Conservation (phyloP, 2,113 vertebrate genomes). For the Melanerpes aurifrons region DNA sequence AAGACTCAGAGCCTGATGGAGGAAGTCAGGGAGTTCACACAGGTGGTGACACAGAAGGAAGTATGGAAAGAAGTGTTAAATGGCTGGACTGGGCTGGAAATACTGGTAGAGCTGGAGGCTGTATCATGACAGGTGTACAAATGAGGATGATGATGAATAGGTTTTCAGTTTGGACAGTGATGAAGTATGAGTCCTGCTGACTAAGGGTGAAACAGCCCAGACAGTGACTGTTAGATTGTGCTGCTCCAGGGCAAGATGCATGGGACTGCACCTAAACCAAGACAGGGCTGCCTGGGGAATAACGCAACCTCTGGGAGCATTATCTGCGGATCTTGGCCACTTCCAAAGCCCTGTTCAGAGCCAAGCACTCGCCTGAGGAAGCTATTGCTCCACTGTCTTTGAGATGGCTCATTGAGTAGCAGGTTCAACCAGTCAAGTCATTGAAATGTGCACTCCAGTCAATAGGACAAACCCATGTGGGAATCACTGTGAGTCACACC, state of each 20-base stretch:
- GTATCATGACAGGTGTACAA: background rate
- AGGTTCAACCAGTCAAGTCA: conserved; percentile 11
- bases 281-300: background rate
- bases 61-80: background rate
- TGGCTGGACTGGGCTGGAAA: conserved; percentile 10
- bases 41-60: background rate
- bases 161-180: background rate
- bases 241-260: background rate
- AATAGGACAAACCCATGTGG: background rate
- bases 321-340: background rate
- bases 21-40: background rate
- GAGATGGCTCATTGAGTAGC: background rate
- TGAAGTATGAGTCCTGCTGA: conserved; percentile 18
- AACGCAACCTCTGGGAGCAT: background rate
- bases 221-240: background rate
- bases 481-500: background rate
- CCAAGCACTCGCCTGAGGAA: background rate
- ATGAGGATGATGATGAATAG: background rate
- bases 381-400: conserved; percentile 12
- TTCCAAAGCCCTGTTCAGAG: background rate
- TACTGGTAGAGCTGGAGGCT: background rate
- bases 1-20: background rate
- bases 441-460: background rate
- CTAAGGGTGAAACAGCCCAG: background rate
- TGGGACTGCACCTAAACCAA: background rate